Percentiles rank a stretch among this genome's conserved stretches.
Evolutionary conservation across 2,888 invertebrate species (phyloP).

Genomic region (Dicranocentrus wangi): DNA sequence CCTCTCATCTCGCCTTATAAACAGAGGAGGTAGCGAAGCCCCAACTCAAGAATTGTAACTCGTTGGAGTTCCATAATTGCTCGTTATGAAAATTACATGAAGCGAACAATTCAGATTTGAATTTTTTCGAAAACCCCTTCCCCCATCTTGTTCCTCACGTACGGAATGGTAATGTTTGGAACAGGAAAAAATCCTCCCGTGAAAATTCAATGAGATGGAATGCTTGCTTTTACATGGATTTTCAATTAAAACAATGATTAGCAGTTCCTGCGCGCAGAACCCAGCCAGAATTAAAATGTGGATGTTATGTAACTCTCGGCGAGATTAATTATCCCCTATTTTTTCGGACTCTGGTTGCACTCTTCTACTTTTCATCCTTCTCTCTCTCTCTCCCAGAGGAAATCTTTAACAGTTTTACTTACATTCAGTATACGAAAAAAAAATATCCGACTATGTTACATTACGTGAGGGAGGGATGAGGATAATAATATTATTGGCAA

Average conservation of each 20-base stretch:
- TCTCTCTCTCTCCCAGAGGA: neutral
- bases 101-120: conserved; percentile 1
- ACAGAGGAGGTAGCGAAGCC: too few species aligned
- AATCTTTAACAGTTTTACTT: neutral
- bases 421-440: neutral
- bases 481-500: neutral
- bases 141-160: neutral
- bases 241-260: conserved; percentile 6
- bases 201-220: neutral
- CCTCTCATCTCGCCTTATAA: too few species aligned
- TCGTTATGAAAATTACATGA: neutral
- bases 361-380: too few species aligned
- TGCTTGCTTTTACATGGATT: neutral
- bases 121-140: neutral
- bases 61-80: too few species aligned
- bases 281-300: conserved; percentile 1
- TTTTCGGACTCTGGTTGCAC: too few species aligned
- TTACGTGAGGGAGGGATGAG: too few species aligned
- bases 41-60: too few species aligned
- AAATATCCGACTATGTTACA: neutral
- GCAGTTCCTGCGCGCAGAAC: neutral
- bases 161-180: conserved; percentile 11
- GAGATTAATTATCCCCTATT: conserved; percentile 10
- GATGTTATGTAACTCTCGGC: neutral
- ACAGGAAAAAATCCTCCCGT: neutral